These are phyloP conservation scores for Aricia artaxerxes DNA, from an alignment of 2,888 invertebrate genomes.

Conservation along the genomic window DNA sequence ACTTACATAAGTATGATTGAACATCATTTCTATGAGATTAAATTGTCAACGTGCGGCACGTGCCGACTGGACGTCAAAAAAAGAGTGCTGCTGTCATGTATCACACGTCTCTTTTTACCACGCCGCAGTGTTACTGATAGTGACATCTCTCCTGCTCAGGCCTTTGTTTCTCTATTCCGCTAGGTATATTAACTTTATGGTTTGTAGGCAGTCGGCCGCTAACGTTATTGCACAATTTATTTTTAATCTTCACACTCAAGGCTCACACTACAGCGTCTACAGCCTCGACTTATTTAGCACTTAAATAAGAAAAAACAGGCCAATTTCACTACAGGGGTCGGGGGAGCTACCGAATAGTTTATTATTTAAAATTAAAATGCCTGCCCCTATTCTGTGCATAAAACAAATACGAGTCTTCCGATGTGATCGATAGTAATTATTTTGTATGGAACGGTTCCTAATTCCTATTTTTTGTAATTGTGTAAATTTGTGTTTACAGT, in stretches of 20 bases:
- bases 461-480: conserved; percentile 17
- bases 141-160: no score
- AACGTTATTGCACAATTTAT: not conserved
- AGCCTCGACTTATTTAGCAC: not conserved
- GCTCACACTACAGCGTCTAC: not conserved
- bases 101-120: no score
- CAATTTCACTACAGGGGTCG: not conserved
- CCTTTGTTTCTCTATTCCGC: no score
- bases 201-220: not conserved
- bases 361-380: not conserved
- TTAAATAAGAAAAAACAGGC: not conserved
- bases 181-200: no score
- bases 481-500: conserved; percentile 6
- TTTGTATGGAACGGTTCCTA: conserved; percentile 14
- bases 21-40: no score
- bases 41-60: no score
- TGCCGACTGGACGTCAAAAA: no score
- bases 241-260: not conserved
- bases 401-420: conserved; percentile 8
- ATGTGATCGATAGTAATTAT: conserved; percentile 17
- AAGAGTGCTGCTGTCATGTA: no score
- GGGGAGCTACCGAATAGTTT: not conserved
- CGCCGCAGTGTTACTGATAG: no score
- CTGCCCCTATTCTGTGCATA: not conserved
- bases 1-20: no score